Percentiles rank a stretch among this genome's conserved stretches.
Evolutionary conservation across 2,113 vertebrate species (phyloP).

Genomic region (Hippopotamus amphibius): DNA sequence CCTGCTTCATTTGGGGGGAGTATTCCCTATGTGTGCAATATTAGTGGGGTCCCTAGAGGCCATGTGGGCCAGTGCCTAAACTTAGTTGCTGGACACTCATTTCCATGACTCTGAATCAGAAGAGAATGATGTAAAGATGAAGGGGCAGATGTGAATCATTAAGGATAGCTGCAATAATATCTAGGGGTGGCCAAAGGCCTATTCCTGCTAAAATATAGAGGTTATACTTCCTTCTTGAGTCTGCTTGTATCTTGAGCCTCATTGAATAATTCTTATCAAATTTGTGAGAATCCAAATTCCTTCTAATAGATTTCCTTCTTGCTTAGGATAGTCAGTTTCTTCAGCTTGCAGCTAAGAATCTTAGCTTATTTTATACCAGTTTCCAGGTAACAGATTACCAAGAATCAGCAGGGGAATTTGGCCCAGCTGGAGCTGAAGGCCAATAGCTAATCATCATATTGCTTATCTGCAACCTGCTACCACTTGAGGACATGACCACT

Average conservation of each 20-base stretch:
- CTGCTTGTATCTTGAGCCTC: background rate
- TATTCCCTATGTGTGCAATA: background rate
- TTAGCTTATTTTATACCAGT: background rate
- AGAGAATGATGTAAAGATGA: background rate
- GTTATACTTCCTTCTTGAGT: background rate
- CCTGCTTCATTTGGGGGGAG: background rate
- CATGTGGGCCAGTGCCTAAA: background rate
- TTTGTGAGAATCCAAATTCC: background rate
- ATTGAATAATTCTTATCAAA: background rate
- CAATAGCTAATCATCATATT: background rate
- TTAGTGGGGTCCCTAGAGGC: background rate
- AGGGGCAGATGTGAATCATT: background rate
- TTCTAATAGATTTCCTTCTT: constrained; percentile 13
- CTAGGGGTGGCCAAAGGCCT: background rate
- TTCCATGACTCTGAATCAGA: background rate
- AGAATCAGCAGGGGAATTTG: background rate
- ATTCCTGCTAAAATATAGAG: background rate
- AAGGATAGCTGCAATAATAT: background rate
- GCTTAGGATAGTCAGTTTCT: background rate
- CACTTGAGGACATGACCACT: background rate
- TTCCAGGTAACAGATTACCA: background rate
- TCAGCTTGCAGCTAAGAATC: background rate
- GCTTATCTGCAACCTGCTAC: background rate
- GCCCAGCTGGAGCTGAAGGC: background rate
- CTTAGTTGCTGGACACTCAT: background rate